phyloP scores from a whole-genome alignment of 2,797 vertebrate genomes.

The Sebastes vulpes region DNA sequence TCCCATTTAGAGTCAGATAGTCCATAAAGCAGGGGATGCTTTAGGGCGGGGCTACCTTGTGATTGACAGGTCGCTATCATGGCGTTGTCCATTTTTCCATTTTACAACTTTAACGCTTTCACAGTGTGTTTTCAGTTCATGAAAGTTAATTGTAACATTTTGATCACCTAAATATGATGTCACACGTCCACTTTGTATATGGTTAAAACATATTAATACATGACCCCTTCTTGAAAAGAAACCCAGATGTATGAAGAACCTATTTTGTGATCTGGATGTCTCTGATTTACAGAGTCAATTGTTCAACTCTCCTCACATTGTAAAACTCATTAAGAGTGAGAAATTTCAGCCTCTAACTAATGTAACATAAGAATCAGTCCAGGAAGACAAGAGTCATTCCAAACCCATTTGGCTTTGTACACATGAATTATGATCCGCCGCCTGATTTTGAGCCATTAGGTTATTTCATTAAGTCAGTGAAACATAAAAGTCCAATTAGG shows the following conservation, averaged over 20 bases:
- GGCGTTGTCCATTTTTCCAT: background rate
- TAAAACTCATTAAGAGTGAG: background rate
- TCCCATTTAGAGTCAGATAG: background rate
- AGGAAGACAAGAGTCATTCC: background rate
- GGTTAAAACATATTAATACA: no score
- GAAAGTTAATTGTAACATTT: background rate
- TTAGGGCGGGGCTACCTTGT: background rate
- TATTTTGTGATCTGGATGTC: background rate
- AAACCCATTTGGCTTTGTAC: conserved; percentile 24
- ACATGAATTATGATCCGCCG: conserved; percentile 25
- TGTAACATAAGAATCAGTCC: background rate
- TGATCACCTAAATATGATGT: background rate
- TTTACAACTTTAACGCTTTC: background rate
- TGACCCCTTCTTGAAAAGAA: no score
- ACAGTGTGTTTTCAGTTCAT: background rate
- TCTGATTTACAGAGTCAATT: background rate
- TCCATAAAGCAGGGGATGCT: background rate
- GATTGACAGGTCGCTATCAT: background rate
- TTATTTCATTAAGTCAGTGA: conserved; percentile 60
- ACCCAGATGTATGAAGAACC: no score
- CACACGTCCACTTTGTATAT: background rate
- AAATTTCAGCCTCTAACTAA: background rate
- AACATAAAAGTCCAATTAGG: conserved; percentile 66
- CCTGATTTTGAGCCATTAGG: conserved; percentile 48
- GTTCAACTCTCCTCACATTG: background rate